These are phyloP conservation scores for Agrotis puta DNA, from an alignment of 2,888 invertebrate species.

Conservation along the genomic window DNA sequence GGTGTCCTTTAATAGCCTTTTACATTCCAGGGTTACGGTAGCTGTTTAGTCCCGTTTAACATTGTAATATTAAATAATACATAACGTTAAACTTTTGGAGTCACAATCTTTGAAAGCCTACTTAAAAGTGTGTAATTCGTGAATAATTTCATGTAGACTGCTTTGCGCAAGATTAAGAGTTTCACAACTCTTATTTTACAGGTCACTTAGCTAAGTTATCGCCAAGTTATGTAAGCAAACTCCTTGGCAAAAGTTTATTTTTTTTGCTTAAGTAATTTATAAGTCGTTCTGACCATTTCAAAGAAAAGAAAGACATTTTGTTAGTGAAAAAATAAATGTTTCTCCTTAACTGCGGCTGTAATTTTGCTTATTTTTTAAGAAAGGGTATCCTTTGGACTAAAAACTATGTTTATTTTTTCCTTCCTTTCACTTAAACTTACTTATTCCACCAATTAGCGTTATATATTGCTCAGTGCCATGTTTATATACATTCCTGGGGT, in stretches of 20 bases:
- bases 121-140: slow-evolving; percentile 18
- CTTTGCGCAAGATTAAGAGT: slow-evolving; percentile 49
- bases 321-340: slow-evolving; percentile 4
- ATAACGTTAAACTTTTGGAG: slow-evolving; percentile 17
- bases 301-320: slow-evolving; percentile 22
- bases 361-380: slow-evolving; percentile 3
- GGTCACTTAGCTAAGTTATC: slow-evolving; percentile 55
- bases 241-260: slow-evolving; percentile 33
- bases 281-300: slow-evolving; percentile 22
- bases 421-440: too few species aligned
- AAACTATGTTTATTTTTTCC: too few species aligned
- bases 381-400: not conserved
- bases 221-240: slow-evolving; percentile 48
- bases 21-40: too few species aligned
- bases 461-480: too few species aligned
- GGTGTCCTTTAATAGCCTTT: too few species aligned
- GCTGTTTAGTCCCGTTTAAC: too few species aligned
- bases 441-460: too few species aligned
- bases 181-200: slow-evolving; percentile 55
- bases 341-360: not conserved
- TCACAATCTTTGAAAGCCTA: slow-evolving; percentile 19
- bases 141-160: slow-evolving; percentile 46
- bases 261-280: slow-evolving; percentile 43
- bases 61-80: not conserved
- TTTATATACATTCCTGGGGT: too few species aligned